phyloP scores from a whole-genome alignment of 2,797 vertebrate genomes.

The Pteropus rufus region DNA sequence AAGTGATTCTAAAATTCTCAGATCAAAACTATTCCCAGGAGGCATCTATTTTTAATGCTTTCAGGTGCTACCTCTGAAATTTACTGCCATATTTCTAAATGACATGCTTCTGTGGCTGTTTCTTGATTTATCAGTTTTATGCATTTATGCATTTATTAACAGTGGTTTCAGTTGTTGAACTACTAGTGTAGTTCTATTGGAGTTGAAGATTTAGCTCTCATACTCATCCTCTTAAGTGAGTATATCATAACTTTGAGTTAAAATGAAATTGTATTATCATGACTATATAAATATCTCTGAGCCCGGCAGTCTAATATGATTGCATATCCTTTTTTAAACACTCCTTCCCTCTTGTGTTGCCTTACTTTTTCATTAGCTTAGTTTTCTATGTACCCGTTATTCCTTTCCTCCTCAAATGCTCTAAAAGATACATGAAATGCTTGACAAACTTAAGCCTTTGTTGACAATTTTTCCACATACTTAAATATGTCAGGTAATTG shows the following conservation, averaged over 20 bases:
- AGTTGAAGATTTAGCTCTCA: neutral
- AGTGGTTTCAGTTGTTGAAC: neutral
- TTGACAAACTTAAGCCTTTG: neutral
- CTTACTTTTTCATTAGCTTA: neutral
- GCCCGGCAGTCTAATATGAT: neutral
- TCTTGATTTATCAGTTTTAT: neutral
- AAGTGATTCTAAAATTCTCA: neutral
- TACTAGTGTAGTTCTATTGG: neutral
- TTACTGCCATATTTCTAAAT: neutral
- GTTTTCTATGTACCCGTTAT: neutral
- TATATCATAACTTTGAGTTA: neutral
- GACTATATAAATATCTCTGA: neutral
- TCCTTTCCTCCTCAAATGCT: neutral
- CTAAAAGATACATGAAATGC: neutral
- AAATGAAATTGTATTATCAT: conserved; percentile 7
- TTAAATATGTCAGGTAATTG: neutral
- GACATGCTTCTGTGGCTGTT: neutral
- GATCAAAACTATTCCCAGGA: neutral
- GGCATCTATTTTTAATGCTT: neutral
- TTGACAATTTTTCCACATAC: neutral
- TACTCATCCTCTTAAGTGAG: neutral
- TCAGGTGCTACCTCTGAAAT: neutral
- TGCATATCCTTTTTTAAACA: neutral
- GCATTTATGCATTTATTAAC: neutral
- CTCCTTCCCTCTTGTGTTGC: neutral